Evolutionary conservation across 2,113 vertebrate genomes (phyloP).

Genomic region (Cardinalis cardinalis): DNA sequence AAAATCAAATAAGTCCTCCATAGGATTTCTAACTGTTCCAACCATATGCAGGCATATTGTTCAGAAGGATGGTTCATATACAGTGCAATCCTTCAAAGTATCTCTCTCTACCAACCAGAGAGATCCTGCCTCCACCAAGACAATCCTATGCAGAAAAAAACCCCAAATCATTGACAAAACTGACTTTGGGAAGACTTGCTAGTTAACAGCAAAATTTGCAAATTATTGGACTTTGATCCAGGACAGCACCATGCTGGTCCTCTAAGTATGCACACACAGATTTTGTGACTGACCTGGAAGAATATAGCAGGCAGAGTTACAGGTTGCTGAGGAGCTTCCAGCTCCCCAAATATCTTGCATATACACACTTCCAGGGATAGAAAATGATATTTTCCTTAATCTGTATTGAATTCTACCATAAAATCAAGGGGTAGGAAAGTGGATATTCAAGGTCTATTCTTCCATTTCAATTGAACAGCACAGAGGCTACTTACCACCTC

Average conservation of each 20-base stretch:
- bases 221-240: not conserved
- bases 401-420: not conserved
- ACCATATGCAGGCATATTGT: not conserved
- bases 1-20: not conserved
- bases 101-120: not conserved
- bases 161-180: not conserved
- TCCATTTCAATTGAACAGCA: not conserved
- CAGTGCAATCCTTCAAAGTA: not conserved
- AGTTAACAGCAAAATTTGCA: not conserved
- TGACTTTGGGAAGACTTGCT: not conserved
- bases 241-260: not conserved
- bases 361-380: not conserved
- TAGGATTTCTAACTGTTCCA: not conserved
- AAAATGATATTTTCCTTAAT: not conserved
- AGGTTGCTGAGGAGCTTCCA: not conserved
- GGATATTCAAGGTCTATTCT: not conserved
- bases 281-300: not conserved
- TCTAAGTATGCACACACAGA: not conserved
- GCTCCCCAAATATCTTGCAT: not conserved
- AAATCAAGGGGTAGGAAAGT: not conserved
- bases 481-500: not conserved
- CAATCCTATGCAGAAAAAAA: rapidly evolving
- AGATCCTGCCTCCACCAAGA: not conserved
- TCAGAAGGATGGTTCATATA: not conserved
- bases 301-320: not conserved